Conservation (phyloP, 2,113 vertebrate species). For the Brevimyrus niger region DNA sequence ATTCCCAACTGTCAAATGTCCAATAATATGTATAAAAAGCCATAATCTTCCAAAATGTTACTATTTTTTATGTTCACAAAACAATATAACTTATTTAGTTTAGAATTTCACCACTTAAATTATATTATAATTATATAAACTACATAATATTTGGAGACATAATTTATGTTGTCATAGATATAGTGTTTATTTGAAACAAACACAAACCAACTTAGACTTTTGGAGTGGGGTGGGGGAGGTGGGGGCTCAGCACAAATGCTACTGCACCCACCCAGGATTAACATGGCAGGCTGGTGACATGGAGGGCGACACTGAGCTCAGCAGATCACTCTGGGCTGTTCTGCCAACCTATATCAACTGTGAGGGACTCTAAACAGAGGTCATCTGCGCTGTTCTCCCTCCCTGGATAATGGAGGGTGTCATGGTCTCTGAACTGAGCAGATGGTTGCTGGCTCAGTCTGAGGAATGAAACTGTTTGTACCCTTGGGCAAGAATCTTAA, state of each 20-base stretch:
- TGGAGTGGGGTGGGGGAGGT: background rate
- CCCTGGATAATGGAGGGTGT: background rate
- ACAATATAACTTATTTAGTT: background rate
- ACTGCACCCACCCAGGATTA: conserved; percentile 35
- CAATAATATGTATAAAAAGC: background rate
- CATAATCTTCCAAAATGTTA: background rate
- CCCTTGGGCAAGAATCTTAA: background rate
- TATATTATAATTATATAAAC: no score
- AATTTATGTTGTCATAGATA: background rate
- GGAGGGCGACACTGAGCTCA: conserved; percentile 28
- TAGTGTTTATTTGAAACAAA: background rate
- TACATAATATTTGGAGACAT: background rate
- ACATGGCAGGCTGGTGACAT: conserved; percentile 32
- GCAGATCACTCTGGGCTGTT: background rate
- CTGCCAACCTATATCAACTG: background rate
- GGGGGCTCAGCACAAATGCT: conserved; percentile 38
- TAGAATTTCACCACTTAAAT: background rate
- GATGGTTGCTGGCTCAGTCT: background rate
- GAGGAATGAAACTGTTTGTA: background rate
- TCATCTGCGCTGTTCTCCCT: background rate
- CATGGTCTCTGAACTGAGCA: background rate
- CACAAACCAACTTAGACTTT: background rate
- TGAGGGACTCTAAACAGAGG: background rate
- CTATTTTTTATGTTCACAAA: background rate
- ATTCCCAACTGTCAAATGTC: background rate